Evolutionary conservation across 2,888 invertebrate genomes (phyloP).

Genomic region (Dasypolia templi): DNA sequence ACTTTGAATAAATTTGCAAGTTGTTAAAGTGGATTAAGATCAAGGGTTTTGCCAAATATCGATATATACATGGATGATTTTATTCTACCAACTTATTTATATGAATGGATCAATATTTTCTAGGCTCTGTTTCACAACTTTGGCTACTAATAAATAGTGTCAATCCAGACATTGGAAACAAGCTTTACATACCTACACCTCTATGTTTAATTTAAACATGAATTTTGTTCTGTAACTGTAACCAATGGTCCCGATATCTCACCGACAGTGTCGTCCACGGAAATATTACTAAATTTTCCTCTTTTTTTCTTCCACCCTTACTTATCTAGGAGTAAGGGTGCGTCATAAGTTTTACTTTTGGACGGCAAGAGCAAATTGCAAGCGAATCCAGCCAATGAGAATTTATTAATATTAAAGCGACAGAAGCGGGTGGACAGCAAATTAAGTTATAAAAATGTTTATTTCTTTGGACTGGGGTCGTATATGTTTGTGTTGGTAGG

Average conservation of each 20-base stretch:
- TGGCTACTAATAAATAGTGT: neutral
- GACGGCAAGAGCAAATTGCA: slow-evolving; percentile 87
- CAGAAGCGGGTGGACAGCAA: slow-evolving; percentile 73
- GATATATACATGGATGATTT: neutral
- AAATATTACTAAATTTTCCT: slow-evolving; percentile 61
- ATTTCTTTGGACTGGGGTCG: slow-evolving; percentile 60
- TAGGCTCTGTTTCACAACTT: neutral
- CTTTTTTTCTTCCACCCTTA: slow-evolving; percentile 70
- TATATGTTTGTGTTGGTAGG: slow-evolving; percentile 31
- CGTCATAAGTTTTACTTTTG: slow-evolving; percentile 86
- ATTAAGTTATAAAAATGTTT: slow-evolving; percentile 84
- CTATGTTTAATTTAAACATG: neutral
- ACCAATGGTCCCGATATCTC: slow-evolving; percentile 36
- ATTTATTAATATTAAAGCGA: slow-evolving; percentile 90
- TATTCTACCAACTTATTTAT: neutral
- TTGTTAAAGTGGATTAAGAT: neutral
- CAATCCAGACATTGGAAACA: neutral
- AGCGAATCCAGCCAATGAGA: slow-evolving; percentile 87
- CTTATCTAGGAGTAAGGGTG: slow-evolving; percentile 85
- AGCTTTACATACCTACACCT: neutral
- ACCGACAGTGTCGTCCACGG: slow-evolving; percentile 44
- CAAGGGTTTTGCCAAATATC: neutral
- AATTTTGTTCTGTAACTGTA: slow-evolving; percentile 14
- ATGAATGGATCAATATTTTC: neutral
- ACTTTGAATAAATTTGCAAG: neutral